Evolutionary conservation across 1,140 invertebrate genomes (phyloP), one percentile per base, ranked within the genome.

Genomic region (Aphelenchoides besseyi): DNA sequence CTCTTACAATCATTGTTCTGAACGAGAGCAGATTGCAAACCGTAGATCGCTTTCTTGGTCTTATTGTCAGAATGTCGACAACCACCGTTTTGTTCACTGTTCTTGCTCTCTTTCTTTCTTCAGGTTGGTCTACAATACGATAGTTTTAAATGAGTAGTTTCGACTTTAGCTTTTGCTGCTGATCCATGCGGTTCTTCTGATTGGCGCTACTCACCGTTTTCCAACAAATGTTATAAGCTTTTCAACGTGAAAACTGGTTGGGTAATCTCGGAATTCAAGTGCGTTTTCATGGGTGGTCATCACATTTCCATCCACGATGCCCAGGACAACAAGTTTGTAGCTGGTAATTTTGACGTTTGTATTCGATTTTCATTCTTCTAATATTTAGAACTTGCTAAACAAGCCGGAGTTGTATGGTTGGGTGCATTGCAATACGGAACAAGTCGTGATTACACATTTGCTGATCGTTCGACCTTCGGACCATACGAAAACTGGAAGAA

Each of bases 351-450:
- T n/a, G n/a, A n/a, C n/a, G 53, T 35, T 67, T 26, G 64, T 68
- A 62, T 18, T 66, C 29, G 28, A 18, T 16, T 33, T 16, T 33
- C 52, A 23, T 29, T 9, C 28, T 26, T 2, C 18, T 41, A n/a
- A 67, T 69, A 67, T 9, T 23, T 78, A n/a, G 62, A 77, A 64
- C 54, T 79, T 36, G 77, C 73, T 18, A 41, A 33, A 57, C 70
- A 41, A 32, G 41, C 63, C n/a, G 72, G 41, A 26, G 37, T 79
- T 23, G 55, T 78, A 3, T 78, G 76, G 76, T 55, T 78, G 5
- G 76, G 76, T 28, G 78, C 78, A 18, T 67, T 63, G 23, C 76
- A 79, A 63, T 80, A 66, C 54, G 78, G 78, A 32, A 62, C 68
- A 16, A 57, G 57, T 23, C 57, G 35, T 5, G 64, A 78, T 36